Base-by-base conservation (phyloP, 2,797 vertebrate genomes). In the Anguilla marmorata region DNA sequence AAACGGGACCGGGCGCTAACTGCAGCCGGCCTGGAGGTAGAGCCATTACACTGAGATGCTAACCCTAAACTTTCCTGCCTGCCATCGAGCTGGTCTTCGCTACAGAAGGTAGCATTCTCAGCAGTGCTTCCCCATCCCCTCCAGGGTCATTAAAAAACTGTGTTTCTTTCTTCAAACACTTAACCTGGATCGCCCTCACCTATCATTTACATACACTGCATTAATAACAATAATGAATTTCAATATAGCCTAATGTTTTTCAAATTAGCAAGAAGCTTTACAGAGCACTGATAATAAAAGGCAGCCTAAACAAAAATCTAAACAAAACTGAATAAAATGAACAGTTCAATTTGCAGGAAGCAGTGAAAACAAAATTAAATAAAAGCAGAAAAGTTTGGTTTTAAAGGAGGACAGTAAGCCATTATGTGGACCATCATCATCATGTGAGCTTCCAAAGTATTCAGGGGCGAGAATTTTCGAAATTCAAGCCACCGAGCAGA, bases 1-100 rank as follows among this genome's bases (percentile, higher is more conserved):
- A 86, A 41, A 69, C 85, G 82, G 84, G 24, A 79, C 41, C 19
- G 12, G 79, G 48, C 45, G 48, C 82, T 24, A 56, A 79, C 48
- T 52, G 52, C 58, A 50, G 14, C n/a, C 24, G 66, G 54, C 14
- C 41, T 12, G 4, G 37, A 69, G 79, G 0, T 1, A 30, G 45
- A 11, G 50, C 45, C 45, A 3, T 27, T 56, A 8, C 52, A 84
- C 8, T 8, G 30, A 19, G 21, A 24, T 6, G 19, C 85, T 37
- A 63, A 9, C 4, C 74, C 85, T 37, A 50, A 19, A 1, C 74
- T 56, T 30, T n/a, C 54, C 37, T 45, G n/a, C 37, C 45, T 50
- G 19, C 41, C 37, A 30, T 14, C 9, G 69, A 3, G 9, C 69
- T 33, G 33, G 27, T 74, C 30, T 74, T 74, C 12, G 3, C 69